Evolutionary conservation across 2,113 vertebrate genomes (phyloP), one percentile per base, ranked within the genome.

Genomic region (Sitta europaea): DNA sequence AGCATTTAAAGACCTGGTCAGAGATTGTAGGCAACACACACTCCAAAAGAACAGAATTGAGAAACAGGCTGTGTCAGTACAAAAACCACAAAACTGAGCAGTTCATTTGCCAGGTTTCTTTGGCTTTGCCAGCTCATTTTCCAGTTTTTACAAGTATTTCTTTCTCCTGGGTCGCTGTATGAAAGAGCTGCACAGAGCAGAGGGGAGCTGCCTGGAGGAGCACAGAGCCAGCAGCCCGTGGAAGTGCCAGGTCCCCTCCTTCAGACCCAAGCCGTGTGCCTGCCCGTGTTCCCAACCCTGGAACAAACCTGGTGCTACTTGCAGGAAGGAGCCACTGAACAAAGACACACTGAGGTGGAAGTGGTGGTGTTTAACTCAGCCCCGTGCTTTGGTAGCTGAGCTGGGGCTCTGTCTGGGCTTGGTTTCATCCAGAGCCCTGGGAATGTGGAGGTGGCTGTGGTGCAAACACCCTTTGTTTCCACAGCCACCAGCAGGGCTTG

Each of bases 111-210:
- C 75, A 92, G 67, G 11, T 66, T 78, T 82, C 79, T 76, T 38
- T 62, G 58, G 55, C 71, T 80, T 96, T 93, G 17, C 72, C 75
- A 88, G 68, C 63, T 94, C 78, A 45, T 86, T 92, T 96, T 78
- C 75, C 82, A 86, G 31, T 45, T 94, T 91, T 80, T 33, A 95
- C 90, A 88, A 86, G 35, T 63, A 63, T 84, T 88, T 63, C 59
- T 93, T 90, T 96, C 79, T 96, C 22, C 23, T 12, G 13, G 40
- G 38, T 33, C 0, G 0, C 66, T 45, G 38, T 45, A 40, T 93
- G 90, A 94, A 94, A 88, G 88, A 77, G 68, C 51, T 78, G 59
- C 79, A 80, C 63, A 86, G 28, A 92, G 50, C 8, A 3, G 67
- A 82, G 40, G 27, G 48, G 42, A 82, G n/a, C 33, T 51, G 65